Evolutionary conservation across 92 coral and sea anemone genomes (phyloP), one percentile per base, ranked within the genome.

Genomic region (Paramuricea clavata): DNA sequence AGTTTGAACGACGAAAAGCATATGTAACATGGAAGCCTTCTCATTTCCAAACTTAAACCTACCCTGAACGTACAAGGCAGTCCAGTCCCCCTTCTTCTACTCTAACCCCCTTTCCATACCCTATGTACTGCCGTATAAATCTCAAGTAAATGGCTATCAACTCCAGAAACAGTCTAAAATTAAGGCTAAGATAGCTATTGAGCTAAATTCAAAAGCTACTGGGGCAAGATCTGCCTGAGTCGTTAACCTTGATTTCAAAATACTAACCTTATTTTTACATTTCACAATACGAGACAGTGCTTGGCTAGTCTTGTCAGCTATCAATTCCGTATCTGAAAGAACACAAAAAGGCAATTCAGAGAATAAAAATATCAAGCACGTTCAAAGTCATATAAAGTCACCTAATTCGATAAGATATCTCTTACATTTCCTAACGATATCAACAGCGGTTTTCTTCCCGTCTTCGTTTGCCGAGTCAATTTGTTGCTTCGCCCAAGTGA

Each of bases 401-500:
- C 22, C 0, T 6, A 16, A 56, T 1, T 56, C 1, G 15, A 56
- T 2, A 0, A 56, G 64, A 56, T 56, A 5, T 8, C 6, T 64
- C 98, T 87, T 87, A 95, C 98, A 95, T 34, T 89, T 91, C 47
- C 71, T 80, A 11, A 93, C 86, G 3, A 93, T 89, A 9, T 82
- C 25, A 13, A 91, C 68, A 6, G 97, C 93, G 19, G 93, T 93
- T 39, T 74, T 76, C 13, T 83, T 89, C 2, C 95, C 97, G n/a
- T 73, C 86, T 2, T 89, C 76, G 25, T 87, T 92, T 3, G 86
- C 92, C 22, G 77, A 83, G 50, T 89, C 91, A 23, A 96, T 86
- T 81, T 96, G 99, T 32, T 87, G 78, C 31, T 87, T 89, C 57
- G 95, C 95, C 99, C 99, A 96, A 2, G 91, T 85, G 0, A 96